Percentiles rank a stretch among this genome's conserved stretches.
phyloP scores from a whole-genome alignment of 2,113 vertebrate genomes.

The Alligator mississippiensis region DNA sequence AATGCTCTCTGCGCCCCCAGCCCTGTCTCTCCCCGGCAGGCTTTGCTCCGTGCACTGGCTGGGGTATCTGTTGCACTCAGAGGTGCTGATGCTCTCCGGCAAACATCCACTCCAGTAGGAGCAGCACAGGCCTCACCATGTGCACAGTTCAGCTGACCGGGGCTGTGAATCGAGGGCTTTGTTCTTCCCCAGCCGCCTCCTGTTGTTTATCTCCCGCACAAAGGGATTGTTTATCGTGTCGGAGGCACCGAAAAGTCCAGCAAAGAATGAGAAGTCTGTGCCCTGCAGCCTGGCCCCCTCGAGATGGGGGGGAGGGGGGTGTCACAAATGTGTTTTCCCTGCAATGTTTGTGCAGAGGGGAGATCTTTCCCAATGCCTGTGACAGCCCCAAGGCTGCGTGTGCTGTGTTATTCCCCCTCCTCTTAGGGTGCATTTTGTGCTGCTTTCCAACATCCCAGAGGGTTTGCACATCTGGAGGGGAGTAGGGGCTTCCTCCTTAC shows the following conservation, averaged over 20 bases:
- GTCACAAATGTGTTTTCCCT: not conserved
- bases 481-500: rapidly evolving
- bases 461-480: not conserved
- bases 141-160: conserved; percentile 37
- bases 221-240: conserved; percentile 49
- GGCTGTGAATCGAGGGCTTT: conserved; percentile 5
- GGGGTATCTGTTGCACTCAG: rapidly evolving
- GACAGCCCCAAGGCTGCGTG: rapidly evolving
- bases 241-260: not conserved
- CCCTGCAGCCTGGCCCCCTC: not conserved
- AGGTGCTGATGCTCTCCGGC: not conserved
- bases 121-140: conserved; percentile 10
- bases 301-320: too few species aligned
- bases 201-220: conserved; percentile 60
- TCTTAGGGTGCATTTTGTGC: rapidly evolving
- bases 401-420: not conserved
- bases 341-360: not conserved
- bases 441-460: not conserved
- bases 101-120: not conserved
- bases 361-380: not conserved
- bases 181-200: conserved; percentile 18
- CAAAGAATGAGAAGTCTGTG: conserved; percentile 33
- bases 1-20: too few species aligned
- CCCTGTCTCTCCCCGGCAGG: too few species aligned
- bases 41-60: not conserved